Percentiles rank a stretch among this genome's conserved stretches.
These are phyloP conservation scores for Oceanites oceanicus DNA, from an alignment of 2,113 vertebrate species.

Conservation along the genomic window DNA sequence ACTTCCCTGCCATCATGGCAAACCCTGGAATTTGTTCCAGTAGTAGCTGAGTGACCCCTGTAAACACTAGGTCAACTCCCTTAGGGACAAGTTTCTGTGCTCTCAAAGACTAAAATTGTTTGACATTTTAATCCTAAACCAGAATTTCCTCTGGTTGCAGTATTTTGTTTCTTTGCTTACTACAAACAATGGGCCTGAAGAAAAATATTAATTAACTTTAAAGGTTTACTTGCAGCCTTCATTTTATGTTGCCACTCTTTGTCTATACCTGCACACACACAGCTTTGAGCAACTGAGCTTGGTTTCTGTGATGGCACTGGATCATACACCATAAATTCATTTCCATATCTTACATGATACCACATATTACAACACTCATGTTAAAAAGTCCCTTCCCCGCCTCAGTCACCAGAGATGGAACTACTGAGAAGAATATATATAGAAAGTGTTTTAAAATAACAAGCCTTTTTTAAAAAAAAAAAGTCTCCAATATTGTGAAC, in stretches of 20 bases:
- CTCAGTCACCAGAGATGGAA: background rate
- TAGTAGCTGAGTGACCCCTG: background rate
- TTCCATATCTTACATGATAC: rapidly evolving
- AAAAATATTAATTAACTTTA: background rate
- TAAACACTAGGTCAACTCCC: background rate
- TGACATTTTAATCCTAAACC: background rate
- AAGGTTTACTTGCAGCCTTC: background rate
- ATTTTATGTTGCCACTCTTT: background rate
- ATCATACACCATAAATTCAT: background rate
- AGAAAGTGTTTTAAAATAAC: background rate
- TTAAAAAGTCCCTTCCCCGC: background rate
- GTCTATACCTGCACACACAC: background rate
- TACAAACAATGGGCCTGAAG: background rate
- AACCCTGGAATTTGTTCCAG: background rate
- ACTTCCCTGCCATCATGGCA: background rate
- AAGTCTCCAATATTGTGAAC: background rate
- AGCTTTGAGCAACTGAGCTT: background rate
- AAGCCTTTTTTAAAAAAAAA: background rate
- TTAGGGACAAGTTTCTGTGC: background rate
- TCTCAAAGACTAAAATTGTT: background rate
- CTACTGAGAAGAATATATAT: background rate
- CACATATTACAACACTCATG: background rate
- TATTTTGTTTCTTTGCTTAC: background rate
- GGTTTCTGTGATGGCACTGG: background rate
- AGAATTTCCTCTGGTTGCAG: background rate